These are phyloP conservation scores for Eilema depressum DNA, from an alignment of 2,888 invertebrate species.

Conservation along the genomic window DNA sequence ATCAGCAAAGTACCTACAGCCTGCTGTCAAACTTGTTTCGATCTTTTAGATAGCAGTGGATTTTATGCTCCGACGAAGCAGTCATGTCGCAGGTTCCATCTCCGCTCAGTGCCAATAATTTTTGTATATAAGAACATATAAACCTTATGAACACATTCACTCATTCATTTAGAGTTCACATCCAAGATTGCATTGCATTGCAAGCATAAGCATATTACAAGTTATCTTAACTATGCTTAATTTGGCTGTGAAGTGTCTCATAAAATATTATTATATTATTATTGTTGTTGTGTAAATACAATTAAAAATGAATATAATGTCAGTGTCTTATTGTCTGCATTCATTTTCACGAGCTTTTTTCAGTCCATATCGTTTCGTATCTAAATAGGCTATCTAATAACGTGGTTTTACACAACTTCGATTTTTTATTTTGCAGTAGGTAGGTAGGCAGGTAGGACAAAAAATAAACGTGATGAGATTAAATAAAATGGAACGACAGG, in stretches of 20 bases:
- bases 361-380: neutral
- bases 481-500: neutral
- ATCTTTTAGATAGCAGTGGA: too few relatives aligned
- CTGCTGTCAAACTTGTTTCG: too few relatives aligned
- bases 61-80: too few relatives aligned
- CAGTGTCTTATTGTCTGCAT: neutral
- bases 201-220: too few relatives aligned
- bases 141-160: too few relatives aligned
- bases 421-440: neutral
- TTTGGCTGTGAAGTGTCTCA: neutral
- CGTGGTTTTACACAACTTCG: neutral
- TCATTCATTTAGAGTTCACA: too few relatives aligned
- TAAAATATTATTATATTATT: neutral
- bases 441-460: constrained; percentile 2
- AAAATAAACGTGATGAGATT: constrained; percentile 12
- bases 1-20: too few relatives aligned
- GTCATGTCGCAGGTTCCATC: too few relatives aligned
- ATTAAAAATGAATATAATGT: neutral
- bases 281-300: too few relatives aligned
- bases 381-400: neutral
- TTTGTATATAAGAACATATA: too few relatives aligned
- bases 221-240: neutral
- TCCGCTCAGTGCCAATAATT: neutral
- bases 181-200: too few relatives aligned
- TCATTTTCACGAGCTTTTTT: neutral